These are phyloP conservation scores for Lucinisca nassula DNA, from an alignment of 2,888 invertebrate genomes.

Conservation along the genomic window DNA sequence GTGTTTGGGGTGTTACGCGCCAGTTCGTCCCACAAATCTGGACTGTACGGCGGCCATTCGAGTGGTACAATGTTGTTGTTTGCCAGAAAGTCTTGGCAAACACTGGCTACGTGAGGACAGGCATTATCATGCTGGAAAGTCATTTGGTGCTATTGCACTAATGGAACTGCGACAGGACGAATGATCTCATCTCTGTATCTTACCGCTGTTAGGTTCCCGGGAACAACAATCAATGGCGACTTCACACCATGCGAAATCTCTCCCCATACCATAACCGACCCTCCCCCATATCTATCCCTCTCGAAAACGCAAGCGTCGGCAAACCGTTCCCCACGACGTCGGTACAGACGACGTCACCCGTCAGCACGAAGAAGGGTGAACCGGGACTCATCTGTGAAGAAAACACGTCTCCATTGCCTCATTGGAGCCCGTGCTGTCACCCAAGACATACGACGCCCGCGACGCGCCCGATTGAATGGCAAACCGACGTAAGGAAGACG, in stretches of 20 bases:
- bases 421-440: too few species aligned
- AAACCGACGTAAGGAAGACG: not conserved
- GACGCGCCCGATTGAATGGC: too few species aligned
- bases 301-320: conserved; percentile 17
- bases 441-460: too few species aligned
- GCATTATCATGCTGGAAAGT: too few species aligned
- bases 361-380: not conserved
- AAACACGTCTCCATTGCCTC: too few species aligned
- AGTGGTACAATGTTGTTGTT: too few species aligned
- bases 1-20: too few species aligned
- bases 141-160: too few species aligned
- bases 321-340: conserved; percentile 2
- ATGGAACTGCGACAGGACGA: too few species aligned
- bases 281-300: not conserved
- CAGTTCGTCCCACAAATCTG: too few species aligned
- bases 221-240: too few species aligned
- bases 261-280: conserved; percentile 5
- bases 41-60: not conserved
- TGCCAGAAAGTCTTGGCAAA: not conserved
- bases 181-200: not conserved
- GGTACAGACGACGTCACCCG: not conserved
- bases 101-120: too few species aligned
- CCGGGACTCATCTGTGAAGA: not conserved
- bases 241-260: not conserved
- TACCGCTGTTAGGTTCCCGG: conserved; percentile 12